phyloP scores from a whole-genome alignment of 1,140 invertebrate genomes.

The Brachionus rotundiformis region DNA sequence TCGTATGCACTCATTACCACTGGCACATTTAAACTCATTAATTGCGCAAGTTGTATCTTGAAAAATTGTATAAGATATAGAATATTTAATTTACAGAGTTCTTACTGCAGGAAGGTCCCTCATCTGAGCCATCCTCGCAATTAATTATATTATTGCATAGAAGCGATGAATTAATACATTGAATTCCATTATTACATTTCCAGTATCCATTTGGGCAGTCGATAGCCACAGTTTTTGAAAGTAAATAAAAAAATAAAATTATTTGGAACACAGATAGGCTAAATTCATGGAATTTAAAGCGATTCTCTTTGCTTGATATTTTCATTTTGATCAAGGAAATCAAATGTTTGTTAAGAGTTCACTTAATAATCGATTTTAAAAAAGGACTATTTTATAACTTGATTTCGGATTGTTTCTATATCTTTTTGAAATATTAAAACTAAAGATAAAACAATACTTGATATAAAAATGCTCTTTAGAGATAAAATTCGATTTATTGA shows the following conservation, averaged over 20 bases:
- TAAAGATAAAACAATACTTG: not conserved
- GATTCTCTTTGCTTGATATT: not conserved
- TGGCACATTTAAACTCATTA: conserved; percentile 12
- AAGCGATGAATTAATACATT: conserved; percentile 57
- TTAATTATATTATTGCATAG: conserved; percentile 61
- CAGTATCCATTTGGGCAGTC: conserved; percentile 24
- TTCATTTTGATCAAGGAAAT: not conserved
- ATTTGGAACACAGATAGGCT: not conserved
- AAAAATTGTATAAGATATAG: not conserved
- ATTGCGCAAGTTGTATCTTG: conserved; percentile 2
- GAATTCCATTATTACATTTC: conserved; percentile 42
- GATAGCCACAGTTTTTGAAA: not conserved
- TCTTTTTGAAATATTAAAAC: not conserved
- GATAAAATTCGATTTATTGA: not conserved
- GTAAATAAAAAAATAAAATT: not conserved
- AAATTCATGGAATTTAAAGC: not conserved
- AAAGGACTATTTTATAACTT: not conserved
- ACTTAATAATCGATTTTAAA: not conserved
- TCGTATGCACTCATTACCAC: conserved; percentile 7
- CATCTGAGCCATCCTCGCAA: conserved; percentile 61
- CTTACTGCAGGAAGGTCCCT: conserved; percentile 54
- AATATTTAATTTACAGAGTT: not conserved
- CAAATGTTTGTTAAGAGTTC: not conserved
- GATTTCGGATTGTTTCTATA: not conserved
- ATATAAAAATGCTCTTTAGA: not conserved